Evolutionary conservation across 2,888 invertebrate species (phyloP).

Genomic region (Eurois occulta): DNA sequence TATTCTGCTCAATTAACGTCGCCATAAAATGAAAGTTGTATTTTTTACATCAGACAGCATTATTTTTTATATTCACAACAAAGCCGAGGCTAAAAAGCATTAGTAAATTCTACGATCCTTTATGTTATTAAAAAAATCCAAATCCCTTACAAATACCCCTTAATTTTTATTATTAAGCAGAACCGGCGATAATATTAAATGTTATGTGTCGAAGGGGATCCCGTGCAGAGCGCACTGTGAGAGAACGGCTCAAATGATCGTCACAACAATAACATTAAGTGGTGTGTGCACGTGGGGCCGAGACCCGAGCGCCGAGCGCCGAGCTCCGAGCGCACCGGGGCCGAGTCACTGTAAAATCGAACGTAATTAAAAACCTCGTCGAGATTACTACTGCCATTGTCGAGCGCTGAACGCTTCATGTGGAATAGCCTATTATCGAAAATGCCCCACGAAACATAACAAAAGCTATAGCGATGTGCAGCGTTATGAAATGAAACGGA

Average conservation of each 20-base stretch:
- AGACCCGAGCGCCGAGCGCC: conserved; percentile 41
- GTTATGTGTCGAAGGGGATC: conserved; percentile 56
- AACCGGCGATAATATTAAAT: conserved; percentile 61
- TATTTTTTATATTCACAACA: conserved; percentile 33
- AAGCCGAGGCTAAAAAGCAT: conserved; percentile 42
- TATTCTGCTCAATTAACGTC: background rate
- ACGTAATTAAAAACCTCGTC: conserved; percentile 73
- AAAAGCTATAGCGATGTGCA: conserved; percentile 64
- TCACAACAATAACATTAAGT: conserved; percentile 57
- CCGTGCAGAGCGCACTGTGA: conserved; percentile 35
- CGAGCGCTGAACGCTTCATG: conserved; percentile 66
- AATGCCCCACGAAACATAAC: conserved; percentile 69
- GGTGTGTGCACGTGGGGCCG: conserved; percentile 45
- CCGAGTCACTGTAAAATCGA: conserved; percentile 59
- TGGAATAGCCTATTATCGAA: conserved; percentile 73
- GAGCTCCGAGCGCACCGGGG: conserved; percentile 45
- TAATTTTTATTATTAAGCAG: conserved; percentile 63
- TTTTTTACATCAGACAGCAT: background rate
- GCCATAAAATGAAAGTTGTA: background rate
- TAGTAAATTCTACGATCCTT: conserved; percentile 40
- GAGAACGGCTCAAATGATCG: conserved; percentile 53
- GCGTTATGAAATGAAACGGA: conserved; percentile 70
- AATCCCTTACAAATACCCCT: conserved; percentile 61
- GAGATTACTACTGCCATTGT: conserved; percentile 67
- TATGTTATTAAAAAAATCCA: conserved; percentile 53